Conservation (phyloP, 1,140 invertebrate genomes). For the roundworm (Caenorhabditis elegans) region DNA sequence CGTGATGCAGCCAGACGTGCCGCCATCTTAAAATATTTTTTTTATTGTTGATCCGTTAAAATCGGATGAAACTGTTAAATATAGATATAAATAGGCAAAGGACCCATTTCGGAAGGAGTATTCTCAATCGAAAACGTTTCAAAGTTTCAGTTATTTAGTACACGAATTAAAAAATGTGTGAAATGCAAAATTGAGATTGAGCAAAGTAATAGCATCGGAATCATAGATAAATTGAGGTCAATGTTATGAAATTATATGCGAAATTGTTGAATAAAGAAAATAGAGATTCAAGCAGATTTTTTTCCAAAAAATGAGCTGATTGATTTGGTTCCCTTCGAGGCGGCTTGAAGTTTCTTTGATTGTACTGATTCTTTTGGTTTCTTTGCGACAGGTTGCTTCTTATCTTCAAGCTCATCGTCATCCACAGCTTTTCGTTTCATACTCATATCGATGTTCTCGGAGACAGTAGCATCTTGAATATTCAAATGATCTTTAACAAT, state of each 20-base stretch:
- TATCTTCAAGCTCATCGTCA: background rate
- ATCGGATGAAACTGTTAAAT: no score
- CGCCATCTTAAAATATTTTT: no score
- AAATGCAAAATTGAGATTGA: no score
- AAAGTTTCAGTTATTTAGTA: no score
- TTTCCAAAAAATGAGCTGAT: conserved; percentile 42
- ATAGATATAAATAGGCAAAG: no score
- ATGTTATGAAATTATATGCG: background rate
- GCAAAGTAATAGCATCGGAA: no score
- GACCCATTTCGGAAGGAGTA: no score
- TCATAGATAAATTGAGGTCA: background rate
- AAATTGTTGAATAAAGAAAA: background rate
- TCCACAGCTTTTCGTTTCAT: background rate
- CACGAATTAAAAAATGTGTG: no score
- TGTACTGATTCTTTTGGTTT: conserved; percentile 34
- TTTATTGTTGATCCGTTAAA: no score
- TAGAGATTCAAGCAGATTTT: background rate
- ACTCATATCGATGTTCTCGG: background rate
- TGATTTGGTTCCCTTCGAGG: conserved; percentile 46
- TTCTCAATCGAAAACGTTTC: no score
- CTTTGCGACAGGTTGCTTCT: background rate
- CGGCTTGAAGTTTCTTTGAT: conserved; percentile 40
- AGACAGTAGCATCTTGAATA: conserved; percentile 5
- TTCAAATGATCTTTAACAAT: conserved; percentile 2
- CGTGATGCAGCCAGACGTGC: conserved; percentile 47